These are phyloP conservation scores for Stenoptilia bipunctidactyla DNA, from an alignment of 2,888 invertebrate genomes.

Conservation along the genomic window DNA sequence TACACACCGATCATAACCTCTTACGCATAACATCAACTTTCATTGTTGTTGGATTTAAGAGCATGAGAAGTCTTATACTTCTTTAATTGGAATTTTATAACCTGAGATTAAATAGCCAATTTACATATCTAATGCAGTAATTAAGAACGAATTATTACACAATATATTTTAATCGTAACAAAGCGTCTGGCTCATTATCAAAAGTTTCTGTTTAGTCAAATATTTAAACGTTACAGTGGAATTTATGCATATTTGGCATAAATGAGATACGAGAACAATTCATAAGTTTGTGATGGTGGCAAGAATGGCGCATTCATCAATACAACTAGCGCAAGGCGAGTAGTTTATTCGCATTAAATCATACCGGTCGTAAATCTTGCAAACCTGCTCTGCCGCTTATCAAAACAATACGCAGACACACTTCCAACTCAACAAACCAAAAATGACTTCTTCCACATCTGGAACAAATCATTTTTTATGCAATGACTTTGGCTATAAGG, in stretches of 20 bases:
- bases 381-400: constrained; percentile 70
- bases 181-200: too few species aligned
- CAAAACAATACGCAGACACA: constrained; percentile 72
- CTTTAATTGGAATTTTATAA: too few species aligned
- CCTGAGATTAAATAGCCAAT: too few species aligned
- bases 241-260: neutral
- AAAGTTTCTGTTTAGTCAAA: too few species aligned
- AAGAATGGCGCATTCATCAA: constrained; percentile 61
- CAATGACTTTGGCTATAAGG: constrained; percentile 29
- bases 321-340: constrained; percentile 53
- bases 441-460: constrained; percentile 40
- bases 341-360: constrained; percentile 72
- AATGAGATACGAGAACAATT: constrained; percentile 7
- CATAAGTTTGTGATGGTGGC: constrained; percentile 36
- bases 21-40: neutral
- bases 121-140: too few species aligned
- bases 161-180: too few species aligned
- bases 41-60: neutral
- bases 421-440: constrained; percentile 42
- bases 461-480: constrained; percentile 26
- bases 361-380: constrained; percentile 64
- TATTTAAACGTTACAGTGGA: too few species aligned
- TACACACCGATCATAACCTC: constrained; percentile 18
- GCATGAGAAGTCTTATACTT: too few species aligned
- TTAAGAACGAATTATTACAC: too few species aligned